Evolutionary conservation across 2,113 vertebrate genomes (phyloP).

Genomic region (Cranoglanis bouderius): DNA sequence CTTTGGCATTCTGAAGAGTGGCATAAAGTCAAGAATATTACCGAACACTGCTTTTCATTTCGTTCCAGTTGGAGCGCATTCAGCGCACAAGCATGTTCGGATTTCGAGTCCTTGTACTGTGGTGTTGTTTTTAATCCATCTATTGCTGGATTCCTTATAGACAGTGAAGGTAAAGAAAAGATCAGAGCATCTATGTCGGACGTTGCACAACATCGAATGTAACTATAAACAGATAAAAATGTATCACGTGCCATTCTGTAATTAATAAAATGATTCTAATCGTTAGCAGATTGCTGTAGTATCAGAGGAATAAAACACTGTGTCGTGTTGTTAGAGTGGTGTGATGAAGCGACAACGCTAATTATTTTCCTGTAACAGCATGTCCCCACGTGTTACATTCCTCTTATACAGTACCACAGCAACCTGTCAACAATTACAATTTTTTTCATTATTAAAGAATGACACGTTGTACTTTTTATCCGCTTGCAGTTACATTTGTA

Average conservation of each 20-base stretch:
- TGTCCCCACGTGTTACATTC: neutral
- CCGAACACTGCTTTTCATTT: neutral
- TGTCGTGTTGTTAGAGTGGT: neutral
- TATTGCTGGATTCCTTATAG: slow-evolving; percentile 13
- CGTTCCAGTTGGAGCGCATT: neutral
- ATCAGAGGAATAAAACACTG: neutral
- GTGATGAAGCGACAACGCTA: too few relatives aligned
- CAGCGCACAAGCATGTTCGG: neutral
- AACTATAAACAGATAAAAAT: neutral
- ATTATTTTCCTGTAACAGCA: neutral
- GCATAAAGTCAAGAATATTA: neutral
- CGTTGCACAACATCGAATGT: neutral
- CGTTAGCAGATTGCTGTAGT: neutral
- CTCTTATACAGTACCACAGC: neutral
- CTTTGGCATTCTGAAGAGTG: neutral
- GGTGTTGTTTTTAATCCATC: slow-evolving; percentile 2
- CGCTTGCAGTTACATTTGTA: neutral
- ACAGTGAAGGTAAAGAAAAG: neutral
- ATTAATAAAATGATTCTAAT: neutral
- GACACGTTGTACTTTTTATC: neutral
- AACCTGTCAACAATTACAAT: neutral
- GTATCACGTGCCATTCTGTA: neutral
- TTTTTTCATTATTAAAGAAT: neutral
- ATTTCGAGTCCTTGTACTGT: neutral
- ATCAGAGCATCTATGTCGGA: neutral